Evolutionary conservation across 2,113 vertebrate species (phyloP).

Genomic region (Clupea harengus): DNA sequence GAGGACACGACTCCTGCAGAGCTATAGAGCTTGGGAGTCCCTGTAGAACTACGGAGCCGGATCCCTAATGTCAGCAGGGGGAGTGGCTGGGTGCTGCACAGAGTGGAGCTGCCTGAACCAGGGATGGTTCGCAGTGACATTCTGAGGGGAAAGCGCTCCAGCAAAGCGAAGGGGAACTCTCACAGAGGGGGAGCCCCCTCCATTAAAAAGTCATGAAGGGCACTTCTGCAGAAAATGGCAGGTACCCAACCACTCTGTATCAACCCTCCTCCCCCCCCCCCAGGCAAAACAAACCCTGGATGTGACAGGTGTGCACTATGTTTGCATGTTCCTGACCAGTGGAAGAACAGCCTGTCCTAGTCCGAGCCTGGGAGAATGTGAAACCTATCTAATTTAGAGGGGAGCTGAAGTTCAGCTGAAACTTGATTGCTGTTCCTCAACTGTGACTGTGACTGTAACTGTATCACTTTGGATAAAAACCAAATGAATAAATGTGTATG

Average conservation of each 20-base stretch:
- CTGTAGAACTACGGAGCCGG: too few species aligned
- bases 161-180: not conserved
- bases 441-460: not conserved
- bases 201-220: conserved; percentile 2
- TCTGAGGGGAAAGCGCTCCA: not conserved
- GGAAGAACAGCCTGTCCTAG: not conserved
- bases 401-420: not conserved
- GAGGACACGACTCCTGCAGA: not conserved
- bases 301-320: not conserved
- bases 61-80: too few species aligned
- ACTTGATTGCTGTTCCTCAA: not conserved
- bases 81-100: too few species aligned
- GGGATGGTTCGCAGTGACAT: not conserved
- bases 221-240: conserved; percentile 1
- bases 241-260: not conserved
- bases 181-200: not conserved
- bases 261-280: too few species aligned
- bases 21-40: not conserved
- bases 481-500: not conserved
- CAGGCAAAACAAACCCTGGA: too few species aligned
- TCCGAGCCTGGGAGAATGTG: not conserved
- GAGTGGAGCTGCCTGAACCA: not conserved
- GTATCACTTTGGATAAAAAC: not conserved
- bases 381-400: not conserved
- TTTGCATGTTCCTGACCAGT: not conserved